Conservation (phyloP, 2,888 invertebrate species). For the Dinocampus coccinellae region DNA sequence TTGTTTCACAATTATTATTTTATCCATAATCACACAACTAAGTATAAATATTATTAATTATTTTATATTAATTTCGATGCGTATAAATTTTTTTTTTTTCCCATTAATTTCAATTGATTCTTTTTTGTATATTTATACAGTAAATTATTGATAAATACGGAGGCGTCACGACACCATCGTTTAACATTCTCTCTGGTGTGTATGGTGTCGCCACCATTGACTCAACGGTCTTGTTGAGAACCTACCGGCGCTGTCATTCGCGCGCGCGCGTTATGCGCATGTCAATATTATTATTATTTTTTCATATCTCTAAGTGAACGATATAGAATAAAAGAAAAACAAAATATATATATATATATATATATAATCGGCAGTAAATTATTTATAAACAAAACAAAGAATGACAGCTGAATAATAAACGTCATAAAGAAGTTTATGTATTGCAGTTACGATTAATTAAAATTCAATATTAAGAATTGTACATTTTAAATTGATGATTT, state of each 20-base stretch:
- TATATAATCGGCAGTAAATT: no score
- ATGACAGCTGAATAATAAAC: no score
- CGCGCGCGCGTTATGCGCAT: constrained; percentile 7
- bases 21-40: constrained; percentile 1
- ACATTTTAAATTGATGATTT: no score
- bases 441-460: no score
- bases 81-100: not conserved
- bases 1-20: not conserved
- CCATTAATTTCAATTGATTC: constrained; percentile 22
- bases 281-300: not conserved
- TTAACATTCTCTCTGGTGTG: constrained; percentile 31
- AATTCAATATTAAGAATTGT: no score
- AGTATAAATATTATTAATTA: not conserved
- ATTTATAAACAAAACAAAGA: no score
- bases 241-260: not conserved
- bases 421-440: no score
- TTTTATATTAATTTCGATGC: not conserved
- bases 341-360: no score
- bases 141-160: constrained; percentile 63
- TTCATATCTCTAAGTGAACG: no score
- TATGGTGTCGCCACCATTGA: constrained; percentile 3
- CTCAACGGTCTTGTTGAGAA: constrained; percentile 25
- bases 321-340: no score
- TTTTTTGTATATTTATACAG: constrained; percentile 52
- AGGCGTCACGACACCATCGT: constrained; percentile 60